phyloP scores from a whole-genome alignment of 2,888 invertebrate species.

The Pycnomerus fuliginosus region DNA sequence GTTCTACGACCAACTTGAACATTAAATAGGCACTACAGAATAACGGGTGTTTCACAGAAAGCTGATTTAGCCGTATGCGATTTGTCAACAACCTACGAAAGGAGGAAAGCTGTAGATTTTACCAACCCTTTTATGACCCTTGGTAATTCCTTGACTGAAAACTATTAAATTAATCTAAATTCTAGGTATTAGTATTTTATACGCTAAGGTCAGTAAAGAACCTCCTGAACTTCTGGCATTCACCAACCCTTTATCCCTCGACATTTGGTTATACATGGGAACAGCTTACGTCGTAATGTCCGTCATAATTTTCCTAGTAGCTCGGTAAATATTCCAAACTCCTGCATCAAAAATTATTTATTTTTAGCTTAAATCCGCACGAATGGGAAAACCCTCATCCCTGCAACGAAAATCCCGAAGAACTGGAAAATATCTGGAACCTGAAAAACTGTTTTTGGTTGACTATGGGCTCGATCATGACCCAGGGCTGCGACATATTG shows the following conservation, averaged over 20 bases:
- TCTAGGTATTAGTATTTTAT: constrained; percentile 80
- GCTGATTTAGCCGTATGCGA: constrained; percentile 95
- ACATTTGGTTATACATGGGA: constrained; percentile 89
- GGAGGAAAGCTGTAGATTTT: constrained; percentile 87
- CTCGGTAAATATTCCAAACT: constrained; percentile 49
- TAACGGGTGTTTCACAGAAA: constrained; percentile 76
- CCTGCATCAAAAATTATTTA: constrained; percentile 1
- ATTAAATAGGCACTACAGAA: too few relatives aligned
- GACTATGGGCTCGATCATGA: constrained; percentile 90
- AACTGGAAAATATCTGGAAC: constrained; percentile 87
- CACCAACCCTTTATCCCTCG: constrained; percentile 79
- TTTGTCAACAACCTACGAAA: constrained; percentile 89
- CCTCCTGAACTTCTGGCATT: constrained; percentile 87
- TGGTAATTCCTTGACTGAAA: constrained; percentile 55
- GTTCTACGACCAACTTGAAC: too few relatives aligned
- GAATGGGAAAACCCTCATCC: constrained; percentile 96
- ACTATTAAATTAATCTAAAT: constrained; percentile 1
- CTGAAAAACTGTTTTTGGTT: constrained; percentile 91
- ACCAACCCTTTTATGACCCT: constrained; percentile 98
- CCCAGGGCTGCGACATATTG: constrained; percentile 89
- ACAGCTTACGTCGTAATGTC: constrained; percentile 83
- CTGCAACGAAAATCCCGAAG: constrained; percentile 80
- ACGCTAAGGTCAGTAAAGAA: constrained; percentile 74
- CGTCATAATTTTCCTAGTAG: constrained; percentile 77
- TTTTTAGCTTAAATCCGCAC: constrained; percentile 74